Percentiles rank a stretch among this genome's conserved stretches.
phyloP scores from a whole-genome alignment of 2,797 vertebrate species.

The Platalea minor region DNA sequence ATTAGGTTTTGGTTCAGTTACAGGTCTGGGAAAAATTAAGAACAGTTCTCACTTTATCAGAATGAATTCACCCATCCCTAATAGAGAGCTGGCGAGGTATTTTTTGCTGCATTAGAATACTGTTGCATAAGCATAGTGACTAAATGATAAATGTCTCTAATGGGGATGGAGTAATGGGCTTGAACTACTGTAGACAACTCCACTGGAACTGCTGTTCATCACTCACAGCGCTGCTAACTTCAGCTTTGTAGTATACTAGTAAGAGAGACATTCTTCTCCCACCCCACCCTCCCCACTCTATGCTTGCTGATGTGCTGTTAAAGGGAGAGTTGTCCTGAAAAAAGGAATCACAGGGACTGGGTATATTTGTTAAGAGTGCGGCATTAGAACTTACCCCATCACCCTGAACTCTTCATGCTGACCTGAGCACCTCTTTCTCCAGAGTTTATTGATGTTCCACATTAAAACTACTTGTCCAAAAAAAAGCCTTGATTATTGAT shows the following conservation, averaged over 20 bases:
- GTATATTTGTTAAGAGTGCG: not conserved
- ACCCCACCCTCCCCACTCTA: not conserved
- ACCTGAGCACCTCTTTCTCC: not conserved
- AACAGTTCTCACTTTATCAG: slow-evolving; percentile 18
- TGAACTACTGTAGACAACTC: slow-evolving; percentile 4
- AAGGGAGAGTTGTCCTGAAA: not conserved
- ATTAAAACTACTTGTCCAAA: not conserved
- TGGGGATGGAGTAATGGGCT: slow-evolving; percentile 19
- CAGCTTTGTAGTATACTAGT: not conserved
- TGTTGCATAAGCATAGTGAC: slow-evolving; percentile 57
- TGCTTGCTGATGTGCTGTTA: not conserved
- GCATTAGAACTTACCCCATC: not conserved
- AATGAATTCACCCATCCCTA: slow-evolving; percentile 45
- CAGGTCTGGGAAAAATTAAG: slow-evolving; percentile 45
- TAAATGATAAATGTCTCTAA: slow-evolving; percentile 63
- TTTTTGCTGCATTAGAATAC: slow-evolving; percentile 27
- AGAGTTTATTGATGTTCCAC: not conserved
- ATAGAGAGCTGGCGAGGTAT: slow-evolving; percentile 12
- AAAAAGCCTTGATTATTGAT: slow-evolving; percentile 16
- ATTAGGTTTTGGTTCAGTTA: slow-evolving; percentile 57
- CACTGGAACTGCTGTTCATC: not conserved
- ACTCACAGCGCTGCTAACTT: not conserved
- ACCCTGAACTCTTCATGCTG: not conserved
- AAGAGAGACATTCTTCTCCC: not conserved
- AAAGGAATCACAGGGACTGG: not conserved